A percentile compares a stretch with the other conserved stretches of the same genome.
phyloP scores from a whole-genome alignment of 2,797 vertebrate species.

The Thripadectes ignobilis region DNA sequence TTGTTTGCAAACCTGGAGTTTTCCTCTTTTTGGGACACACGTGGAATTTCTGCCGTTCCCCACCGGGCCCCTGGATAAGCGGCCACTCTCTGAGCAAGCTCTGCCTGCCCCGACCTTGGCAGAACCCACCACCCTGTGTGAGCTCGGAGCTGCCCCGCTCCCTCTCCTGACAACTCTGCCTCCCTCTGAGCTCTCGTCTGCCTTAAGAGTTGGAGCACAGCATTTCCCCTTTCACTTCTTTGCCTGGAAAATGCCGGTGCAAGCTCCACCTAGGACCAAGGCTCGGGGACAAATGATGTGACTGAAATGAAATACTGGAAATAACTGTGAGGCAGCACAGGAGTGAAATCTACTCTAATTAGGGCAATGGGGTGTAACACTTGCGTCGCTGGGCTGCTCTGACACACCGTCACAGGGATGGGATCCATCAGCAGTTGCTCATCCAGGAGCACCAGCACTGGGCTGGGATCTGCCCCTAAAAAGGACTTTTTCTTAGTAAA shows the following conservation, averaged over 20 bases:
- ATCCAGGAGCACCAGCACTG: not conserved
- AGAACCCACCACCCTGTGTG: not conserved
- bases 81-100: not conserved
- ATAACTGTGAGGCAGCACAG: not conserved
- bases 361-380: not conserved
- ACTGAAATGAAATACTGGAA: not conserved
- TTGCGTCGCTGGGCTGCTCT: not conserved
- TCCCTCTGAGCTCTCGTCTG: not conserved
- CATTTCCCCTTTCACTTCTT: not conserved
- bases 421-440: rapidly evolving
- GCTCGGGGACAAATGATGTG: not conserved
- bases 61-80: not conserved
- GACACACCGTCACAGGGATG: not conserved
- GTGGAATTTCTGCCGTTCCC: not conserved
- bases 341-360: slow-evolving; percentile 23
- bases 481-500: not conserved
- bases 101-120: not conserved
- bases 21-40: not conserved
- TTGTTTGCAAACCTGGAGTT: not conserved
- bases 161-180: not conserved
- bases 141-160: not conserved
- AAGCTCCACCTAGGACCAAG: not conserved
- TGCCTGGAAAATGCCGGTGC: not conserved
- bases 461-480: not conserved
- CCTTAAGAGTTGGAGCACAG: not conserved